These are phyloP conservation scores for Cyanistes caeruleus DNA, from an alignment of 2,113 vertebrate genomes.

Conservation along the genomic window DNA sequence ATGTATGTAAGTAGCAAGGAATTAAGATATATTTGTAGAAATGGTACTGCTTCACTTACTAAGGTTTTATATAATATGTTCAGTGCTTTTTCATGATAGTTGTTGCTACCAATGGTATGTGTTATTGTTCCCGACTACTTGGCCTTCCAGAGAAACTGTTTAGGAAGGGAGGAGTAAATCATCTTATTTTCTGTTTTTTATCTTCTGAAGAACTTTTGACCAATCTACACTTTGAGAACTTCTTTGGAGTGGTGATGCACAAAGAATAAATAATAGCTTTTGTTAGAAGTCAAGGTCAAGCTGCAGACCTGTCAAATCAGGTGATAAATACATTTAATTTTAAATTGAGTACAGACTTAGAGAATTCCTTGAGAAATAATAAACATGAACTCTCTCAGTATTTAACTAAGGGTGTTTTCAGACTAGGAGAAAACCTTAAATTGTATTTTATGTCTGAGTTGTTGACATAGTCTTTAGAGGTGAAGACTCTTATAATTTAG, in stretches of 20 bases:
- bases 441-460: background rate
- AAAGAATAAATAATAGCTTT: conserved; percentile 40
- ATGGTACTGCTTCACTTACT: background rate
- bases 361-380: background rate
- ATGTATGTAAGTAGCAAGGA: background rate
- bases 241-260: background rate
- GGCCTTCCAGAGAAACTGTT: background rate
- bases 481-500: background rate
- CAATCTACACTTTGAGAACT: background rate
- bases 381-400: background rate
- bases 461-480: background rate
- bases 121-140: background rate
- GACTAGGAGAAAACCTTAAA: background rate
- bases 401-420: background rate
- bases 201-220: background rate
- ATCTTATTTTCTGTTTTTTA: background rate
- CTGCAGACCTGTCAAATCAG: background rate
- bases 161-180: background rate
- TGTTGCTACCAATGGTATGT: background rate
- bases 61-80: background rate
- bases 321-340: conserved; percentile 37
- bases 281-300: conserved; percentile 15
- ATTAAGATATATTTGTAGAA: background rate
- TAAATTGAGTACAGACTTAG: background rate
- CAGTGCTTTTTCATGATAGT: background rate